These are phyloP conservation scores for Limnephilus rhombicus DNA, from an alignment of 2,888 invertebrate genomes.

Conservation along the genomic window DNA sequence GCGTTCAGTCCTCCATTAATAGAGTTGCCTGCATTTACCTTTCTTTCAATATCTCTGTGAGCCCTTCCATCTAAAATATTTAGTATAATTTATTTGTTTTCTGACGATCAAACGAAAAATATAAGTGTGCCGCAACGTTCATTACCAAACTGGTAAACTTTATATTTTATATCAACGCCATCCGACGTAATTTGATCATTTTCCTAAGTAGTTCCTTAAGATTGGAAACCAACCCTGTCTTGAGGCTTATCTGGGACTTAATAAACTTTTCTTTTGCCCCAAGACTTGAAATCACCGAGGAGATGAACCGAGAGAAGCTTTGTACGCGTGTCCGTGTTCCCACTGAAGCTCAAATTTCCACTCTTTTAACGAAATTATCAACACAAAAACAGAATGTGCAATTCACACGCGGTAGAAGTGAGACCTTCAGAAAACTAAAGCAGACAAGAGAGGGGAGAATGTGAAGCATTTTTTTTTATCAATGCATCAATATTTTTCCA, in stretches of 20 bases:
- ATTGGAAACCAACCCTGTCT: not conserved
- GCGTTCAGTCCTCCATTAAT: too few species aligned
- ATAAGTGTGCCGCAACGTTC: not conserved
- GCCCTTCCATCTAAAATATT: too few species aligned
- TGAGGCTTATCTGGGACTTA: not conserved
- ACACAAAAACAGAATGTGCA: too few species aligned
- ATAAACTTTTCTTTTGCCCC: not conserved
- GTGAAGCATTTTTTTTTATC: too few species aligned
- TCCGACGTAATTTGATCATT: not conserved
- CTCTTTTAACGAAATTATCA: not conserved
- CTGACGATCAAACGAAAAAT: not conserved
- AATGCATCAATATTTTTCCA: too few species aligned
- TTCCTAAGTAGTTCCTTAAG: not conserved
- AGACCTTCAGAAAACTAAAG: too few species aligned
- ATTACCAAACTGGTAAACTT: not conserved
- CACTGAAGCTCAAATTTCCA: not conserved
- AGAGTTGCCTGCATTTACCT: too few species aligned
- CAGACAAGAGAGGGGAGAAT: too few species aligned
- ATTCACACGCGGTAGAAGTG: too few species aligned
- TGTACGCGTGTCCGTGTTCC: not conserved
- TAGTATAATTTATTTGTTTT: not conserved
- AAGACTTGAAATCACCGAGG: not conserved
- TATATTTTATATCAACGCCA: not conserved
- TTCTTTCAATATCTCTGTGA: too few species aligned
- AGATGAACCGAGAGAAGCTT: not conserved